Percentiles rank a stretch among this genome's conserved stretches.
Evolutionary conservation across 2,113 vertebrate species (phyloP).

Genomic region (Rhinogobius similis): DNA sequence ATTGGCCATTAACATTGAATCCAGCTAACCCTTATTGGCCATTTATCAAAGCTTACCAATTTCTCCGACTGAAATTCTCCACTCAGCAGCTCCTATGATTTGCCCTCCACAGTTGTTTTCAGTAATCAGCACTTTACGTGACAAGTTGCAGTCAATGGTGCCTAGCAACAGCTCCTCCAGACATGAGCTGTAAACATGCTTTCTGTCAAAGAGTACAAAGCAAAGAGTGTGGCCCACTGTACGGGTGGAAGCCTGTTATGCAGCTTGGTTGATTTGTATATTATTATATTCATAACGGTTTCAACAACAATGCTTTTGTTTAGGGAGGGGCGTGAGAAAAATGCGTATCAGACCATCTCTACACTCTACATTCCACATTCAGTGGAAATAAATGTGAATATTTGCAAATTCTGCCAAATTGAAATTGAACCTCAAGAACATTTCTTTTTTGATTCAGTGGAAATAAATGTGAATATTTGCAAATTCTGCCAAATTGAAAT

Average conservation of each 20-base stretch:
- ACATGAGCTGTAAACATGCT: not conserved
- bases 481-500: too few species aligned
- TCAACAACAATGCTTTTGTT: not conserved
- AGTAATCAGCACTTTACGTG: not conserved
- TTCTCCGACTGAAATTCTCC: not conserved
- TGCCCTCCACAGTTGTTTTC: constrained; percentile 7
- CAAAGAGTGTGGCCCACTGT: too few species aligned
- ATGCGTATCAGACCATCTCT: too few species aligned
- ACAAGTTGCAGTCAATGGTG: not conserved
- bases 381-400: too few species aligned
- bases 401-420: too few species aligned
- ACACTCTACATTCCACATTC: too few species aligned
- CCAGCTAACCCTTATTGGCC: not conserved
- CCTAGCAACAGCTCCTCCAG: not conserved
- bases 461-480: too few species aligned
- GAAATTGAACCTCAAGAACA: too few species aligned
- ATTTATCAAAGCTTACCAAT: not conserved
- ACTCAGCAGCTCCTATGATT: not conserved
- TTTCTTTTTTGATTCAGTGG: too few species aligned
- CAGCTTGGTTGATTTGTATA: not conserved
- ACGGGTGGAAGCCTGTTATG: not conserved
- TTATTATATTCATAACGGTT: not conserved
- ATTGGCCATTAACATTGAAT: not conserved
- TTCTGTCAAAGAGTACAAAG: not conserved
- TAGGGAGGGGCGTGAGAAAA: not conserved